Base-by-base conservation (phyloP, 1,140 invertebrate genomes). In the Aphidius ervi region DNA sequence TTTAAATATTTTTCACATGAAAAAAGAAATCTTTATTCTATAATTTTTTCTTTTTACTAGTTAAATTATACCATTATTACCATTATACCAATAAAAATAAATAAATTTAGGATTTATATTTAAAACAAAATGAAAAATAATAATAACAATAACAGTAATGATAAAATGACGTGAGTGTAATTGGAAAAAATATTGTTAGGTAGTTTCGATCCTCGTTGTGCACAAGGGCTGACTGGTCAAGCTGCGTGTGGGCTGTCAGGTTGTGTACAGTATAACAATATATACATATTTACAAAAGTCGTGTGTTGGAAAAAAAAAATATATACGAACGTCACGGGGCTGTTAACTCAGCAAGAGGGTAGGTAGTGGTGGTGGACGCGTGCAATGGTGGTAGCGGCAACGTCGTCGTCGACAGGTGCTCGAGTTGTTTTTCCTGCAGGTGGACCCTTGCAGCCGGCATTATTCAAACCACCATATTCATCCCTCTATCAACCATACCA, bases 381-480 rank as follows among this genome's bases (percentile, higher is more conserved):
- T 71, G 70, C 70, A 31, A 31, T 31, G 23, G 23, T 31, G 23
- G 23, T 31, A 31, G 23, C 23, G 4, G 23, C 23, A 31, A 31
- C 48, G 39, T 31, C 45, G 9, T 46, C 40, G 68, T 65, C 67
- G 75, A 75, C 75, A 77, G 75, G 75, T 77, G 75, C 69, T 73
- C 62, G 66, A 42, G 31, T 20, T 61, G 68, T 49, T 64, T 69
- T 67, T 69, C 69, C 73, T 65, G 72, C 74, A 76, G 73, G 75
- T 77, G 74, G 70, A 77, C 74, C 73, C 69, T n/a, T 54, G 40
- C 67, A 62, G 57, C 59, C 58, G 50, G 57, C 60, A 49, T 49
- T 41, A 48, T 41, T 31, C 43, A 47, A 55, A 58, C 59, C 54
- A 57, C 50, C 56, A 45, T 46, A 9, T 46, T 46, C 43, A 48